phyloP scores from a whole-genome alignment of 2,113 vertebrate genomes.

The Psilopsiagon aurifrons region DNA sequence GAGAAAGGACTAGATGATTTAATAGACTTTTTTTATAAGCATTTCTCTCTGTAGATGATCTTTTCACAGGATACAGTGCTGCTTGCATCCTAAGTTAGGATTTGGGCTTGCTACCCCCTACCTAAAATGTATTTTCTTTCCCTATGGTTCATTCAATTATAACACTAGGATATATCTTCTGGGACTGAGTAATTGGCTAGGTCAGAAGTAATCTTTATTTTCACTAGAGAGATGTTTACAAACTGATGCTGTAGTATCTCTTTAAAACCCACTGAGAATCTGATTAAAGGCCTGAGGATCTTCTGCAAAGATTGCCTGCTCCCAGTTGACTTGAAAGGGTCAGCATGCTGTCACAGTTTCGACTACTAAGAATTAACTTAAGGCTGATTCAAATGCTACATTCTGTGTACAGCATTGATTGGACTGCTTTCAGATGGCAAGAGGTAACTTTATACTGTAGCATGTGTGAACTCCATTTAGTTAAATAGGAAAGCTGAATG shows the following conservation, averaged over 20 bases:
- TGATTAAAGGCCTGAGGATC: conserved; percentile 70
- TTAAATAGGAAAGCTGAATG: conserved; percentile 51
- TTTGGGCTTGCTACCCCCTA: conserved; percentile 47
- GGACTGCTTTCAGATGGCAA: conserved; percentile 52
- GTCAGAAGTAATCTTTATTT: conserved; percentile 73
- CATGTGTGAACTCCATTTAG: conserved; percentile 59
- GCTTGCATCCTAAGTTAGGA: conserved; percentile 26
- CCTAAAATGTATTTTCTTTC: conserved; percentile 47
- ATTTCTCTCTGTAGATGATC: neutral
- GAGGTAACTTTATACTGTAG: conserved; percentile 59
- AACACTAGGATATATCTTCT: conserved; percentile 62
- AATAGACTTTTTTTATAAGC: neutral
- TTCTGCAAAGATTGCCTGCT: conserved; percentile 66
- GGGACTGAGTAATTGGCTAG: conserved; percentile 70
- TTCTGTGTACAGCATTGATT: conserved; percentile 64
- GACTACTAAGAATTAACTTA: conserved; percentile 69
- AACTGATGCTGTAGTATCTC: conserved; percentile 65
- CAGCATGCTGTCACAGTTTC: conserved; percentile 65
- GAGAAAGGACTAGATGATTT: conserved; percentile 14
- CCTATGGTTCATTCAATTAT: conserved; percentile 57
- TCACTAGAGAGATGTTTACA: conserved; percentile 68
- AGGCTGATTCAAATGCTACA: conserved; percentile 65
- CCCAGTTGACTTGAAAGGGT: conserved; percentile 69
- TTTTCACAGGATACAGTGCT: neutral
- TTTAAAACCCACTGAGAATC: conserved; percentile 72